These are phyloP conservation scores for Euproctis similis DNA, from an alignment of 2,888 invertebrate species.

Conservation along the genomic window DNA sequence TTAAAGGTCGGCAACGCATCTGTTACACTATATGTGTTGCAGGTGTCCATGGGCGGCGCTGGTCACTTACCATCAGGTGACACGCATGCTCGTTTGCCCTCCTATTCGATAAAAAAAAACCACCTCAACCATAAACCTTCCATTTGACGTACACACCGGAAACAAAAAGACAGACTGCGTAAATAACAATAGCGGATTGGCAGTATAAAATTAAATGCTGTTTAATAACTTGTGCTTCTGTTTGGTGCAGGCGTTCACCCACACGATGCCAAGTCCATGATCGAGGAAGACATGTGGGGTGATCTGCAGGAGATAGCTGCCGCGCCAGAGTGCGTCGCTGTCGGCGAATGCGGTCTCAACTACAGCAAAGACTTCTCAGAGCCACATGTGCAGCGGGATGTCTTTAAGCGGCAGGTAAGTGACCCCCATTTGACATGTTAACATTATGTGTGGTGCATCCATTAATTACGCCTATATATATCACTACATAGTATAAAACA, in stretches of 20 bases:
- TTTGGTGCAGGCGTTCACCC: constrained; percentile 85
- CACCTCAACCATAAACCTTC: too few species aligned
- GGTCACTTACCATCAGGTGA: too few species aligned
- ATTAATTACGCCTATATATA: too few species aligned
- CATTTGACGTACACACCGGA: too few species aligned
- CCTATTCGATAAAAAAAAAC: too few species aligned
- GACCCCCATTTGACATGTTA: too few species aligned
- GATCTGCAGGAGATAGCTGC: constrained; percentile 84
- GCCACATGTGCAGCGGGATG: constrained; percentile 88
- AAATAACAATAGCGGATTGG: not conserved
- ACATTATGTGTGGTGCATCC: too few species aligned
- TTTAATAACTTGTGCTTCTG: not conserved
- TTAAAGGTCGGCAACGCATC: too few species aligned
- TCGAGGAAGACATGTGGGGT: constrained; percentile 84
- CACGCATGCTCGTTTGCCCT: too few species aligned
- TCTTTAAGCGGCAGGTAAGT: constrained; percentile 88
- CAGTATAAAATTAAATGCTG: not conserved
- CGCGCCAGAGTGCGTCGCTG: constrained; percentile 92
- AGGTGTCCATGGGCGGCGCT: too few species aligned
- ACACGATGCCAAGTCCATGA: constrained; percentile 92
- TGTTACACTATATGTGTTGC: too few species aligned
- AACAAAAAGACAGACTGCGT: not conserved
- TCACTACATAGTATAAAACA: too few species aligned
- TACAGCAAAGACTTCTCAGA: constrained; percentile 96
- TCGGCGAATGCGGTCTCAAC: constrained; percentile 96